Percentiles rank a stretch among this genome's conserved stretches.
Conservation (phyloP, 2,888 invertebrate species). For the Erebia aethiops region DNA sequence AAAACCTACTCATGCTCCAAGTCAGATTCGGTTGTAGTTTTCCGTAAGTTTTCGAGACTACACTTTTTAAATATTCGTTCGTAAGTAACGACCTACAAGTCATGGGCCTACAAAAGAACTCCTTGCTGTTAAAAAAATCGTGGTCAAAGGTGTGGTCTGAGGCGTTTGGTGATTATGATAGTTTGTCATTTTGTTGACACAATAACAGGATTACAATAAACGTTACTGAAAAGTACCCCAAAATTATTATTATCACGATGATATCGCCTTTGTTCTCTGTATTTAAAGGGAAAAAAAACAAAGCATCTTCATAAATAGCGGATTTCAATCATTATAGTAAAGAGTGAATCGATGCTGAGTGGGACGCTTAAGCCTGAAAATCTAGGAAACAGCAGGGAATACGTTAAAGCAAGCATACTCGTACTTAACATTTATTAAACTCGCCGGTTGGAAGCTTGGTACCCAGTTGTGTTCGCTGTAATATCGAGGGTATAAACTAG, state of each 20-base stretch:
- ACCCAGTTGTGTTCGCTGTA: conserved; percentile 37
- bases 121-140: background rate
- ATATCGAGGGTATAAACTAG: conserved; percentile 61
- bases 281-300: no score
- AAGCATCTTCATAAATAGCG: no score
- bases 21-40: background rate
- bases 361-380: background rate
- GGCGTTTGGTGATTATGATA: background rate
- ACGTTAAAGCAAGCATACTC: background rate
- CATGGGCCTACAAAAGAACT: no score
- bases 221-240: background rate
- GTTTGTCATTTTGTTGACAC: background rate
- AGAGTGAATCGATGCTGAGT: no score
- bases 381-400: background rate
- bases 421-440: conserved; percentile 26
- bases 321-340: no score
- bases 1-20: no score
- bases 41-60: background rate
- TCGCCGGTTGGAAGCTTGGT: conserved; percentile 29
- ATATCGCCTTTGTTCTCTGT: no score
- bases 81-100: no score
- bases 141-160: background rate
- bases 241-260: background rate
- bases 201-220: background rate
- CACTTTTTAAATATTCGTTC: background rate